phyloP scores from a whole-genome alignment of 1,140 invertebrate genomes.

The Ylistrum balloti region DNA sequence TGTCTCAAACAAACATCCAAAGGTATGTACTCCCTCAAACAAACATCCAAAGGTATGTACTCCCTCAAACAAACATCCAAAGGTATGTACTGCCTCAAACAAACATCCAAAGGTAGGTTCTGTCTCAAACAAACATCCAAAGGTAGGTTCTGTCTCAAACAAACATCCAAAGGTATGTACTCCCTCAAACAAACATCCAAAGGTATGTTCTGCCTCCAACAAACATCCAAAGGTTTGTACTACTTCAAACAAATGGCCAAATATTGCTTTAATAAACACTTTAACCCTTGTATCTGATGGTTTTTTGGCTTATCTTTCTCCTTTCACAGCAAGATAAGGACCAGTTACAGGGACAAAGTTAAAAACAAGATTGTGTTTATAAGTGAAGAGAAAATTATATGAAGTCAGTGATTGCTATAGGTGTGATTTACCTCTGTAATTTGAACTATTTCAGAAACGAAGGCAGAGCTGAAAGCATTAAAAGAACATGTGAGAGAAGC shows the following conservation, averaged over 20 bases:
- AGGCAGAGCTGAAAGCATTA: constrained; percentile 71
- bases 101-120: background rate
- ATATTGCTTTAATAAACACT: too few relatives aligned
- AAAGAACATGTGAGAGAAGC: constrained; percentile 74
- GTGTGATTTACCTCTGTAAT: constrained; percentile 35
- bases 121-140: background rate
- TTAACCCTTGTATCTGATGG: background rate
- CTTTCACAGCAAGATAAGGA: background rate
- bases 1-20: background rate
- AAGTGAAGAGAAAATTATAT: background rate
- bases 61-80: background rate
- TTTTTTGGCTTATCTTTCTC: background rate
- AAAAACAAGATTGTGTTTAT: background rate
- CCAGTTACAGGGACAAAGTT: too few relatives aligned
- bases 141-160: too few relatives aligned
- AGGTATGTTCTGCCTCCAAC: too few relatives aligned
- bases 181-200: background rate
- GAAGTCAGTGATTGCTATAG: background rate
- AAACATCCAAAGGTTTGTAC: background rate
- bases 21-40: background rate
- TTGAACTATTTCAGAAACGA: constrained; percentile 75
- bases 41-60: background rate
- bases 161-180: background rate
- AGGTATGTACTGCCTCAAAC: background rate
- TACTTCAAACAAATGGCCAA: too few relatives aligned